phyloP scores from a whole-genome alignment of 2,888 invertebrate genomes.

The Nomada goodeniana region DNA sequence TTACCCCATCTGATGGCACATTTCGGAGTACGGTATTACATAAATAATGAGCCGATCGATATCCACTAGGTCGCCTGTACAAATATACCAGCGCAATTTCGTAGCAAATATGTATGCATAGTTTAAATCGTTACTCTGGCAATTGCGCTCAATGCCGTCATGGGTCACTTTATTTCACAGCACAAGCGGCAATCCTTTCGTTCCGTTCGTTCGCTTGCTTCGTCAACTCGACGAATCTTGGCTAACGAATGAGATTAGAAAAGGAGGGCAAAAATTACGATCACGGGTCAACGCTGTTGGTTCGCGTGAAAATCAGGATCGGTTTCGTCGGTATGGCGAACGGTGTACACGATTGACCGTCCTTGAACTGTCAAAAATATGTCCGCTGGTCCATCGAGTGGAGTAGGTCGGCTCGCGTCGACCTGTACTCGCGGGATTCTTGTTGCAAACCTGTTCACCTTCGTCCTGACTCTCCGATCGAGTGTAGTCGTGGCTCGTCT shows the following conservation, averaged over 20 bases:
- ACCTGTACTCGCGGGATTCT: constrained; percentile 48
- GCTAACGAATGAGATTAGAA: constrained; percentile 17
- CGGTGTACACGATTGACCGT: constrained; percentile 28
- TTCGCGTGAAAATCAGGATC: constrained; percentile 10
- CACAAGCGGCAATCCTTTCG: too few species aligned
- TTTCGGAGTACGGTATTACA: not conserved
- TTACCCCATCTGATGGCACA: not conserved
- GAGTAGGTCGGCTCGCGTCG: constrained; percentile 47
- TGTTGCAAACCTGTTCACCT: constrained; percentile 64
- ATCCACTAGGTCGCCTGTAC: constrained; percentile 7
- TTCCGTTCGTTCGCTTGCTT: not conserved
- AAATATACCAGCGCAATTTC: not conserved
- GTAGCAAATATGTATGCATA: too few species aligned
- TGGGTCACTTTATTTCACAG: not conserved
- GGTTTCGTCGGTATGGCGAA: not conserved
- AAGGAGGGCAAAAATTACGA: not conserved
- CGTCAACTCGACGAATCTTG: not conserved
- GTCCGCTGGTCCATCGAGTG: constrained; percentile 34
- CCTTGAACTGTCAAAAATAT: constrained; percentile 65
- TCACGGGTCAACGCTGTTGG: not conserved
- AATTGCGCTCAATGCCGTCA: not conserved
- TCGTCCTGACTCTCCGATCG: constrained; percentile 40
- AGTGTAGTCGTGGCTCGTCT: constrained; percentile 42
- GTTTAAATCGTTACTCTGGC: not conserved
- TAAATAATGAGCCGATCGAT: constrained; percentile 21